These are phyloP conservation scores for Melanerpes aurifrons DNA, from an alignment of 2,113 vertebrate species.

Conservation along the genomic window DNA sequence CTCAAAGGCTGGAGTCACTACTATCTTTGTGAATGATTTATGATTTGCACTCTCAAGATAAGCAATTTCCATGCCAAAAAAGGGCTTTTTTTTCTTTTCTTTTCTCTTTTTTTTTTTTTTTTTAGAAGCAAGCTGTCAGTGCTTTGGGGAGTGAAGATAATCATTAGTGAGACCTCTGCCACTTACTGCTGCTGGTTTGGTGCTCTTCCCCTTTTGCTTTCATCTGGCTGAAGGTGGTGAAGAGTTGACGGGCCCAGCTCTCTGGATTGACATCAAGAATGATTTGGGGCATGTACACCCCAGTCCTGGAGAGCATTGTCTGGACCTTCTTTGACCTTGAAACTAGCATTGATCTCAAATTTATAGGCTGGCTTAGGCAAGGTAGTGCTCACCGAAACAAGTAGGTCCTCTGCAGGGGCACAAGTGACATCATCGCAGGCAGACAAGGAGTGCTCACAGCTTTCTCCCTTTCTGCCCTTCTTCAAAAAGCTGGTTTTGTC, in stretches of 20 bases:
- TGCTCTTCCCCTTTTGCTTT: neutral
- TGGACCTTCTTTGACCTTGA: constrained; percentile 30
- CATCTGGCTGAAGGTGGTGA: neutral
- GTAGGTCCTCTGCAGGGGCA: neutral
- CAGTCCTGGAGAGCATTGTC: neutral
- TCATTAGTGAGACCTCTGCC: neutral
- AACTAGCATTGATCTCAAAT: constrained; percentile 15
- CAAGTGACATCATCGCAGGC: neutral
- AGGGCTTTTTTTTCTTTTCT: neutral
- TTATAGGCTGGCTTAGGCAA: neutral
- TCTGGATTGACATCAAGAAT: constrained; percentile 7
- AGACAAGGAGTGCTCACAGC: neutral
- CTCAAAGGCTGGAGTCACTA: constrained; percentile 69
- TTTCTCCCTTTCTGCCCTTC: neutral
- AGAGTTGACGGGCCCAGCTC: neutral
- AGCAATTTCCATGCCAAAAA: constrained; percentile 71
- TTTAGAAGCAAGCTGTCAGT: neutral
- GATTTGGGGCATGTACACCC: neutral
- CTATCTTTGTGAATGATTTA: constrained; percentile 75
- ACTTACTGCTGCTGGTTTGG: neutral
- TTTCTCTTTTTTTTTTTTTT: neutral
- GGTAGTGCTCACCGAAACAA: neutral
- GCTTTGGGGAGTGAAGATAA: constrained; percentile 1
- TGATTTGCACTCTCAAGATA: constrained; percentile 72
- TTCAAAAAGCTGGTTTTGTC: neutral